Base-by-base conservation (phyloP, 2,113 vertebrate genomes). In the Gambusia affinis region DNA sequence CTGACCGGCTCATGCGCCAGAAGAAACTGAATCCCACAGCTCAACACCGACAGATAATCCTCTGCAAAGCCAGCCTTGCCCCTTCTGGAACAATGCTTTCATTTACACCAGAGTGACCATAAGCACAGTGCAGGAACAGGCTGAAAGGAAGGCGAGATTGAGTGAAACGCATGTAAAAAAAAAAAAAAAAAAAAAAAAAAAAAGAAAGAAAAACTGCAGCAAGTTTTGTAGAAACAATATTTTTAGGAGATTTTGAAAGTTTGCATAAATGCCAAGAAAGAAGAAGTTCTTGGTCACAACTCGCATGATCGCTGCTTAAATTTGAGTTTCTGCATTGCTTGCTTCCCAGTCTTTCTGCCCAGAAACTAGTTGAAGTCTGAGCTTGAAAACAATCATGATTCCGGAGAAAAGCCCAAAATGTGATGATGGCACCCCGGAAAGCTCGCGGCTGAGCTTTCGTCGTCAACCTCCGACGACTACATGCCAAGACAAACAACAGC, bases 11-110 rank as follows among this genome's bases (percentile, higher is more conserved):
- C 89, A 85, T 82, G 81, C 80, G 75, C 72, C 87, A 93, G 82
- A 91, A 89, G 83, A 83, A 91, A 81, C 78, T 70, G 85, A 92
- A 89, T 88, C 85, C 88, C 81, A 85, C 86, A 85, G 92, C 91
- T 91, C 91, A 89, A 84, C 86, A 85, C 80, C 80, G 78, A 85
- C 79, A 90, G 81, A 89, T 93, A 94, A 94, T 93, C 90, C 90
- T 88, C 72, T 61, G 84, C 89, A 87, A 85, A 90, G 86, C 85
- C 85, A 76, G 85, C 68, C 85, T 88, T 75, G 24, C 84, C 74
- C 85, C 84, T 84, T 85, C 85, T 88, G 83, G 89, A 91, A 89
- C 91, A 92, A 89, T 89, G 88, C 89, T 88, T 80, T 90, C 91
- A 88, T 91, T 92, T 88, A 88, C 83, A 86, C 79, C 80, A 83